Base-by-base conservation (phyloP, 2,888 invertebrate genomes). In the Mactromeris polynyma region DNA sequence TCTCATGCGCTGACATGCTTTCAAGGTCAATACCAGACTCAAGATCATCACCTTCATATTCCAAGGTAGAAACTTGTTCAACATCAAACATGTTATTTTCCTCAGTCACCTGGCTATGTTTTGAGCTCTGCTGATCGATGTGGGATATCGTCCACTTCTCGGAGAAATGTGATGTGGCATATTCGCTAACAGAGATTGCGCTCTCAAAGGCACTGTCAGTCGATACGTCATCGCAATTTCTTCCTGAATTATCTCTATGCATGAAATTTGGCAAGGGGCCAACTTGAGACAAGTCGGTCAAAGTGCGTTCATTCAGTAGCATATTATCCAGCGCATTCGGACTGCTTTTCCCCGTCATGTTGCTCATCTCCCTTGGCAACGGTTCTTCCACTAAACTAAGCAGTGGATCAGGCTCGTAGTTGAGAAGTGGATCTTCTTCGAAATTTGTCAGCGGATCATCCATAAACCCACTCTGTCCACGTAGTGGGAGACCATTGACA, bases 71-170 rank as follows among this genome's bases (percentile, higher is more conserved):
- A 4, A 87, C 73, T n/a, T 84, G 89, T 38, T 91, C 91, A 0
- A 89, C 91, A 69, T 91, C 91, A 90, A 91, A 91, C 89, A 90
- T 89, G 79, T 91, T 89, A 73, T 91, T 91, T 73, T 89, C 89
- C 9, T 91, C 91, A 0, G 91, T 89, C 19, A 89, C 31, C 33
- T 90, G 89, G 33, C 91, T 91, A 26, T 84, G 84, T 64, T 87
- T 88, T 2, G 89, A 90, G 79, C 91, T 91, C 31, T 90, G 87
- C 36, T 87, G 90, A 38, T 91, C 91, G 1, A 58, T 14, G 36
- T 90, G 90, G 0, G 91, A 91, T 42, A 91, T 40, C 6, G 89
- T 91, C 73, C 81, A 46, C 83, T 88, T 89, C 46, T 91, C 91
- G 1, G 91, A 91, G 82, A 87, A 90, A 46, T 90, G 91, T 14